These are phyloP conservation scores for Garrulus glandarius DNA, from an alignment of 2,797 vertebrate genomes.

Conservation along the genomic window DNA sequence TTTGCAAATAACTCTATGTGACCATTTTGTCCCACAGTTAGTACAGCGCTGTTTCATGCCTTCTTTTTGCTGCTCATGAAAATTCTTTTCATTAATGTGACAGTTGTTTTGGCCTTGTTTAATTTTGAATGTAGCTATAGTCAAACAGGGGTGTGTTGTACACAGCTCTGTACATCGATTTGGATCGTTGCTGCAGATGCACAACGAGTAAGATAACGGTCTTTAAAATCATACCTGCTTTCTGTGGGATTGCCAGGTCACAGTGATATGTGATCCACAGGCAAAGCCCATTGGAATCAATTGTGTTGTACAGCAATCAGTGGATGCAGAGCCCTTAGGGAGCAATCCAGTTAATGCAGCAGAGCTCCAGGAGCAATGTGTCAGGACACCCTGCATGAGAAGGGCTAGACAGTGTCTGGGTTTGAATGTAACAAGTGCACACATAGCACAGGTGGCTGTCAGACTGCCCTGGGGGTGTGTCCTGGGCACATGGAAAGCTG, in stretches of 20 bases:
- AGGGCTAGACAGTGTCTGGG: neutral
- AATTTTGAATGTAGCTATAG: neutral
- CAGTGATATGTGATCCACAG: neutral
- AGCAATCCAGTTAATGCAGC: neutral
- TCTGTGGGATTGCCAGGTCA: neutral
- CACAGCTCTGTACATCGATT: accelerated
- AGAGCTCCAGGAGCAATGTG: neutral
- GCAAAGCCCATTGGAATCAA: neutral
- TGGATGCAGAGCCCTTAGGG: neutral
- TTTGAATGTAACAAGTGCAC: neutral
- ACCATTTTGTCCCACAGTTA: neutral
- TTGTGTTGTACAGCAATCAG: neutral
- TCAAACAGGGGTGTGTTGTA: neutral
- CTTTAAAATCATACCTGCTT: neutral
- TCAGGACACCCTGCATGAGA: neutral
- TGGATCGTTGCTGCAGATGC: neutral
- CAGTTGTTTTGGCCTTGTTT: neutral
- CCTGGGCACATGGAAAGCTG: neutral
- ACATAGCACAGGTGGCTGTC: neutral
- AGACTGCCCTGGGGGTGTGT: neutral
- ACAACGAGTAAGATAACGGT: neutral
- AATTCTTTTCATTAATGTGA: neutral
- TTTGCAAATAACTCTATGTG: neutral
- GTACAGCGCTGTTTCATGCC: neutral
- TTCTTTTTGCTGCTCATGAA: neutral